Conservation (phyloP, 1,140 invertebrate genomes). For the Hypsibius dujardini region DNA sequence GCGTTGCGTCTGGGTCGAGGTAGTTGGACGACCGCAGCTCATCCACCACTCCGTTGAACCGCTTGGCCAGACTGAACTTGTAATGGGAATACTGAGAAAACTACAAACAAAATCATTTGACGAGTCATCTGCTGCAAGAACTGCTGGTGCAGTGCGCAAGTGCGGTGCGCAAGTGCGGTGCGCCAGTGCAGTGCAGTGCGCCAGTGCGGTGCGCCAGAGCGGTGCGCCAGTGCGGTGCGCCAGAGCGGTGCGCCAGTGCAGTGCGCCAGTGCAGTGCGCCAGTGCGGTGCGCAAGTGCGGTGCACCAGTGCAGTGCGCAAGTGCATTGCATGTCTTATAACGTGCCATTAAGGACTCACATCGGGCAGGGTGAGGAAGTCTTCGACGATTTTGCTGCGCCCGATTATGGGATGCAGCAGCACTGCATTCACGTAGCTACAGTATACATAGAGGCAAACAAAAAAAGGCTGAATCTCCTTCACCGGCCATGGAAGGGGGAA, state of each 20-base stretch:
- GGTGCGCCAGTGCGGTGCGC: too few species aligned
- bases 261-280: too few species aligned
- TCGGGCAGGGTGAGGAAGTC: slow-evolving; percentile 7
- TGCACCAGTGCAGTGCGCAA: not conserved
- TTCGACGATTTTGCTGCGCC: not conserved
- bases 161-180: too few species aligned
- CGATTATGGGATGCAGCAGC: not conserved
- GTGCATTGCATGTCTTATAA: not conserved
- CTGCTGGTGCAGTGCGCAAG: too few species aligned
- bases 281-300: too few species aligned
- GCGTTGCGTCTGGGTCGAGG: not conserved
- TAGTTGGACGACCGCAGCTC: not conserved
- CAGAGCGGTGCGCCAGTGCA: too few species aligned
- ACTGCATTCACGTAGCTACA: not conserved
- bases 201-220: too few species aligned
- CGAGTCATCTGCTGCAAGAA: too few species aligned
- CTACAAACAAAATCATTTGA: too few species aligned
- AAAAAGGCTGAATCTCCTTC: too few species aligned
- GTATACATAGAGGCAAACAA: not conserved
- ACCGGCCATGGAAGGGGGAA: too few species aligned
- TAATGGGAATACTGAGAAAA: not conserved
- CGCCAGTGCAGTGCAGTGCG: too few species aligned
- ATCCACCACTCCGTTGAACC: not conserved
- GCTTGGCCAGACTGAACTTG: not conserved
- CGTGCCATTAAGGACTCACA: not conserved